These are phyloP conservation scores for Ormyrus rosae DNA, from an alignment of 2,888 invertebrate genomes.

Conservation along the genomic window DNA sequence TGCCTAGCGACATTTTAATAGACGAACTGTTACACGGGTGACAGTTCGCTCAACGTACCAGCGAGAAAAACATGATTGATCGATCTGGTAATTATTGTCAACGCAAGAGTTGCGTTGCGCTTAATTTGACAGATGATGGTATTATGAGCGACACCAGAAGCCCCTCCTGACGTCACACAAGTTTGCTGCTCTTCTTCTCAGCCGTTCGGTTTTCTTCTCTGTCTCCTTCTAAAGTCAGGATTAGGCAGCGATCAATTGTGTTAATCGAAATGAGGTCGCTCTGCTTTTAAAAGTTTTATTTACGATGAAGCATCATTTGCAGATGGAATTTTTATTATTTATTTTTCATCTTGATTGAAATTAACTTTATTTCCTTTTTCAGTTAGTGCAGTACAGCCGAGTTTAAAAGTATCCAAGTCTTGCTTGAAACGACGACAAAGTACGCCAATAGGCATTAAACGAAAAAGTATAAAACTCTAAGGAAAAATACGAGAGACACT, in stretches of 20 bases:
- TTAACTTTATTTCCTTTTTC: too few relatives aligned
- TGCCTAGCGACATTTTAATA: conserved; percentile 33
- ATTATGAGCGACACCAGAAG: conserved; percentile 5
- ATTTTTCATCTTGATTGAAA: too few relatives aligned
- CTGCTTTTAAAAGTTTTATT: conserved; percentile 5
- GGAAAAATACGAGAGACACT: conserved; percentile 12
- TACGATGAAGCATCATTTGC: background rate
- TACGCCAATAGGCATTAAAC: background rate
- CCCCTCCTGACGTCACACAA: background rate
- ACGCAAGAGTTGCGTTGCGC: conserved; percentile 35
- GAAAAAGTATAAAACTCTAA: background rate
- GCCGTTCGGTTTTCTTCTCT: background rate
- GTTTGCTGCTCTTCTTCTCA: background rate
- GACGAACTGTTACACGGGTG: conserved; percentile 4
- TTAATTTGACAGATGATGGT: conserved; percentile 49
- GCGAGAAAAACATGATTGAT: conserved; percentile 54
- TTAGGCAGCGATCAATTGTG: conserved; percentile 5
- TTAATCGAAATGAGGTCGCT: background rate
- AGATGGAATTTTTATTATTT: too few relatives aligned
- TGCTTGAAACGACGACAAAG: too few relatives aligned
- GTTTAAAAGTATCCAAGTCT: conserved; percentile 6
- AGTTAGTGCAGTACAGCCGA: conserved; percentile 7
- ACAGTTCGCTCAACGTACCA: background rate
- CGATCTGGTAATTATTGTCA: conserved; percentile 41
- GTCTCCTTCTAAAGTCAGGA: background rate